A percentile compares a stretch with the other conserved stretches of the same genome.
Evolutionary conservation across 2,797 vertebrate species (phyloP).

Genomic region (Schizopygopsis pylzovi): DNA sequence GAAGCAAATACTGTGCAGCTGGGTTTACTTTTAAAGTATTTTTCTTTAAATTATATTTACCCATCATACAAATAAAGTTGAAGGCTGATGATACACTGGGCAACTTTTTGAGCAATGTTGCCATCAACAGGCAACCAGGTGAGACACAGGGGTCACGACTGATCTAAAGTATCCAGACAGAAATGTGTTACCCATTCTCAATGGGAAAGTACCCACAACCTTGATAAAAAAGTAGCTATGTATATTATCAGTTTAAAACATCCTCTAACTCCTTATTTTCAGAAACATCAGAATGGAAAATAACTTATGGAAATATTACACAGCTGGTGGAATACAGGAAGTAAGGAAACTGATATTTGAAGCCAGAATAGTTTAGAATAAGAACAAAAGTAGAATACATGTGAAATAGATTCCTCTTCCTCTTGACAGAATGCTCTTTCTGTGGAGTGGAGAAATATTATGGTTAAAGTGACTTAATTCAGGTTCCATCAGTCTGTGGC

Average conservation of each 20-base stretch:
- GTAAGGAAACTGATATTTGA: background rate
- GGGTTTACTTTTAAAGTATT: background rate
- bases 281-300: background rate
- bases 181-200: too few relatives aligned
- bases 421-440: background rate
- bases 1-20: background rate
- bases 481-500: too few relatives aligned
- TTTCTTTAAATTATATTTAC: background rate
- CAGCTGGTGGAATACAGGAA: background rate
- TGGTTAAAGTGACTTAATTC: background rate
- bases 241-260: background rate
- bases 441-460: background rate
- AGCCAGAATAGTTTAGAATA: background rate
- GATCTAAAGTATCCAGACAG: too few relatives aligned
- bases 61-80: too few relatives aligned
- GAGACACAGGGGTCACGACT: too few relatives aligned
- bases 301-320: background rate
- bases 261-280: background rate
- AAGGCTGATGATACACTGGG: too few relatives aligned
- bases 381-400: background rate
- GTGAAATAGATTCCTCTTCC: background rate
- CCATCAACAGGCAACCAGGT: too few relatives aligned
- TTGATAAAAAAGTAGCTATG: background rate
- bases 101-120: too few relatives aligned
- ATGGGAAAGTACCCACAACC: too few relatives aligned